Base-by-base conservation (phyloP, 2,797 vertebrate genomes). In the Myiotriccus ornatus region DNA sequence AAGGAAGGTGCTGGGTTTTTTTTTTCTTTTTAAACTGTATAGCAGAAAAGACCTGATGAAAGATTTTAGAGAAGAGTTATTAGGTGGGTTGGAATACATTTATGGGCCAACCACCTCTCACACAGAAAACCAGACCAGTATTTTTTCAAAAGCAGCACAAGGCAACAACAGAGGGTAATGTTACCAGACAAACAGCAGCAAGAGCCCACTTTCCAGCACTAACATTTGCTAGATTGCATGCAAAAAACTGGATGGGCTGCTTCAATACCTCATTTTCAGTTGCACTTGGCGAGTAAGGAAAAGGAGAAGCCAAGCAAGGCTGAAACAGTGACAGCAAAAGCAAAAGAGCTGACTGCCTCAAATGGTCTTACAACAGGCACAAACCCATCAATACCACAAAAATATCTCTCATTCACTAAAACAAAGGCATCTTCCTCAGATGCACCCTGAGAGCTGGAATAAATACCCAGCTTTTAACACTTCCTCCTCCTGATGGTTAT, bases 121-220 rank as follows among this genome's bases (percentile, higher is more conserved):
- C 70, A 70, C 35, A 92, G 60, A 93, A 93, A 95, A 95, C 59
- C 67, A 91, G 88, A 75, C 16, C 63, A 55, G 88, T 57, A 14
- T 84, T 92, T 94, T 94, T 93, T 80, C 84, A 89, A 93, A 90
- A 90, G 71, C 70, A 69, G 83, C 67, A 71, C 56, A 90, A 89
- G 81, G 88, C 89, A 93, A 97, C 92, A 96, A 94, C 74, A 79
- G 86, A 71, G 84, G 75, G 60, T 89, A 90, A 79, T 27, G 89
- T 92, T 95, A 93, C 83, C 89, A 92, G 90, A 82, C 77, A 79
- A 93, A 92, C 74, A 89, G 88, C 85, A 91, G 50, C 23, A 44
- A 63, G 32, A 83, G 47, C n/a, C 85, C 85, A 82, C 59, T 77
- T 96, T 90, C 89, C 93, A 96, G 89, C 73, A 83, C 69, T 93